These are phyloP conservation scores for Syngnathus rostellatus DNA, from an alignment of 2,797 vertebrate species.

Conservation along the genomic window DNA sequence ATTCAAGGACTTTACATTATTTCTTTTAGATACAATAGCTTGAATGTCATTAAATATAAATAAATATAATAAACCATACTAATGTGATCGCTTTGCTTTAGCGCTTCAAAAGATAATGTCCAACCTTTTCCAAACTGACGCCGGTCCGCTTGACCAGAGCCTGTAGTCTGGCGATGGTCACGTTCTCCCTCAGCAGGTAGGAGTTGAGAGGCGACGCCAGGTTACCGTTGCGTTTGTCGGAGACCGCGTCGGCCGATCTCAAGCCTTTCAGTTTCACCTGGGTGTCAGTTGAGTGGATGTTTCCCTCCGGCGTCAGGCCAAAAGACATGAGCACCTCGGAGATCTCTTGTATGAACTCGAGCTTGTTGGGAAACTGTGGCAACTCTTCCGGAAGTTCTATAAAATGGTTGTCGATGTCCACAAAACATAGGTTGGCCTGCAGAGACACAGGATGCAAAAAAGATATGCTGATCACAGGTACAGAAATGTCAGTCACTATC, in stretches of 20 bases:
- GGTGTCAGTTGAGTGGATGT: conserved; percentile 78
- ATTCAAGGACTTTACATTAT: neutral
- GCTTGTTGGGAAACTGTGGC: conserved; percentile 97
- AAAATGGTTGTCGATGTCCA: conserved; percentile 98
- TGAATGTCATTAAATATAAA: neutral
- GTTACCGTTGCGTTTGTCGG: conserved; percentile 95
- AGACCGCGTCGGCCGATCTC: conserved; percentile 77
- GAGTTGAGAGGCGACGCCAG: conserved; percentile 87
- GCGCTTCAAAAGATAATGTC: neutral
- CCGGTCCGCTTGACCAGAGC: conserved; percentile 96
- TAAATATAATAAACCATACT: neutral
- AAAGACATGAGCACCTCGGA: conserved; percentile 91
- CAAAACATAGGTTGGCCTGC: conserved; percentile 96
- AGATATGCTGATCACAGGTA: neutral
- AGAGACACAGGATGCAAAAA: conserved; percentile 15
- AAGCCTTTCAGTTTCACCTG: conserved; percentile 77
- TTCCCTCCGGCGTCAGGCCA: conserved; percentile 86
- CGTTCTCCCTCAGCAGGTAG: conserved; percentile 89
- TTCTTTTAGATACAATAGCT: neutral
- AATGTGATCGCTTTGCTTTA: neutral
- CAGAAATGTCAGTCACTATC: neutral
- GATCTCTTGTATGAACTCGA: conserved; percentile 98
- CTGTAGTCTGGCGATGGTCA: conserved; percentile 91
- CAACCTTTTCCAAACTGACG: conserved; percentile 92
- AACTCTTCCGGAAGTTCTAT: conserved; percentile 95